Evolutionary conservation across 2,888 invertebrate species (phyloP), one percentile per base, ranked within the genome.

Genomic region (Platycheirus albimanus): DNA sequence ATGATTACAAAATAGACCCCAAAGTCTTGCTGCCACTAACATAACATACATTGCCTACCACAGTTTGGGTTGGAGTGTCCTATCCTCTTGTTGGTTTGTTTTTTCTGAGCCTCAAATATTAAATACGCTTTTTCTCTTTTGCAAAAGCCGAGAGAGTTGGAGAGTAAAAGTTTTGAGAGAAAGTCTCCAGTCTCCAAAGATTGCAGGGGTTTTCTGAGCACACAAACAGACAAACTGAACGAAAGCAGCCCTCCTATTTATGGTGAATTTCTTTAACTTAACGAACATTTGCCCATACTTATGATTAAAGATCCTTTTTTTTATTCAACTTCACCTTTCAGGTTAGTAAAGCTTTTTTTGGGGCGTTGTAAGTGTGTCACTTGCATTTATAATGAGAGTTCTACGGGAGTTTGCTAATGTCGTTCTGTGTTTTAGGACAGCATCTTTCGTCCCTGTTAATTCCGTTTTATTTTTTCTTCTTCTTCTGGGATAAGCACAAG

Each of bases 341-440:
- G 15, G 10, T 2, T 6, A 43, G 15, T 7, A 67, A 61, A 76
- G 81, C 71, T 71, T 24, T 17, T 67, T 19, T 56, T 72, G 54
- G 77, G 78, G 71, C 67, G 71, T 76, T 67, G 71, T 77, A 81
- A 77, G 66, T 81, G 36, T 77, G 81, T 72, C 81, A 72, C 76
- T 76, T 81, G 81, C 81, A 81, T 81, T 81, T 56, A 41, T 81
- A 77, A 81, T 77, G 76, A 81, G 71, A 81, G 13, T 49, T 20
- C 28, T n/a, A 19, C 61, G 24, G 81, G 71, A 71, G 71, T 81
- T 61, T 54, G 61, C 61, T 63, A 67, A 66, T 61, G 66, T 61
- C 76, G 54, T 38, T 19, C 56, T 66, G 64, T 66, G 76, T 58
- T 66, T 54, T 30, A 70, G 47, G 76, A 38, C 71, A 76, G 52